Base-by-base conservation (phyloP, 92 coral and sea anemone genomes). In the Metridium senile region DNA sequence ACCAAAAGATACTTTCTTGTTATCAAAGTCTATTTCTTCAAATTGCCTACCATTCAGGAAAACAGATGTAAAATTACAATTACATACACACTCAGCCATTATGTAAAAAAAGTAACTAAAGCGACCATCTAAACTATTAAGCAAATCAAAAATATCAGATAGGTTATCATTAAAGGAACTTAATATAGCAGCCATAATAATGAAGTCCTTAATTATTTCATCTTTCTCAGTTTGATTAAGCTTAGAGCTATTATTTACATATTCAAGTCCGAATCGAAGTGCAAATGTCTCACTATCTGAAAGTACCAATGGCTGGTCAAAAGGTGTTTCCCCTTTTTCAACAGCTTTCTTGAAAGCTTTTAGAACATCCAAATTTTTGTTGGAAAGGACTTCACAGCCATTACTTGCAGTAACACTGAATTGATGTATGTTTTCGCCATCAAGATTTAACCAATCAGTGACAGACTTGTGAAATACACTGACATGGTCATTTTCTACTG, bases 401-500 rank as follows among this genome's bases (percentile, higher is more conserved):
- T 43, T 20, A 1, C 43, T 51, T 68, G 11, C 72, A 68, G 22
- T 7, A 68, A 68, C 57, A 68, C 57, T 32, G 29, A 68, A 68
- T n/a, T 68, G 29, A 22, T 68, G 26, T 22, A n/a, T n/a, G n/a
- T 68, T 49, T 2, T 68, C 56, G n/a, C 1, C 10, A 32, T 68
- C 26, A 20, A 19, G 54, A 10, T 16, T 65, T 39, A 65, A 65
- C 54, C 54, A 68, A 19, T 68, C 72, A 43, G 43, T 27, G 56
- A 26, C 54, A 20, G 72, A 19, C 31, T 68, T 68, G 72, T 68
- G 72, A 27, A 68, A 68, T 20, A 26, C 72, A 18, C 52, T 46
- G 28, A 70, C 74, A 33, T 70, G 74, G 20, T 26, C 74, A 70
- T 39, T 46, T 34, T 70, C 74, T 10, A 70, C 33, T 18, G 74